These are phyloP conservation scores for Hyles lineata DNA, from an alignment of 2,888 invertebrate genomes.

Conservation along the genomic window DNA sequence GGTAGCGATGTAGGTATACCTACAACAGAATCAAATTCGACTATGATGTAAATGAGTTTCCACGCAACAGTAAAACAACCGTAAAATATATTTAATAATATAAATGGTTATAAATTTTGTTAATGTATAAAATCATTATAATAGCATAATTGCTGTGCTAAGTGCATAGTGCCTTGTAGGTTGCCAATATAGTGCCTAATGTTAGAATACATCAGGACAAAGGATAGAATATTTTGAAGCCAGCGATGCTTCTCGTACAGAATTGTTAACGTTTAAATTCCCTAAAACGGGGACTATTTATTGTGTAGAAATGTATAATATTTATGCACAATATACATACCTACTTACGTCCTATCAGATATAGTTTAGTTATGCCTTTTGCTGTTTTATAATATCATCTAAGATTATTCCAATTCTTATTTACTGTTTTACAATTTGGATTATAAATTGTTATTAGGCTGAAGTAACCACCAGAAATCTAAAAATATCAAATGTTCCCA, in stretches of 20 bases:
- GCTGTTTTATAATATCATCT: slow-evolving; percentile 8
- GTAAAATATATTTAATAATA: slow-evolving; percentile 5
- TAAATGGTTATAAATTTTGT: slow-evolving; percentile 48
- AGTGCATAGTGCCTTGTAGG: slow-evolving; percentile 86
- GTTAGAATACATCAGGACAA: slow-evolving; percentile 63
- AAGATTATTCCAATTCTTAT: slow-evolving; percentile 17
- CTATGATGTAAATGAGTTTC: slow-evolving; percentile 19
- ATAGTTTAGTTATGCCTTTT: slow-evolving; percentile 24
- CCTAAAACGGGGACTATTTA: slow-evolving; percentile 3
- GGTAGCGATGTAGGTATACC: slow-evolving; percentile 14
- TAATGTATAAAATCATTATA: slow-evolving; percentile 60
- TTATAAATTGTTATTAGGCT: slow-evolving; percentile 44
- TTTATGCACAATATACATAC: slow-evolving; percentile 31
- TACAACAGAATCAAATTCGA: slow-evolving; percentile 27
- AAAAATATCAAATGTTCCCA: slow-evolving; percentile 79
- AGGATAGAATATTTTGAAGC: slow-evolving; percentile 55
- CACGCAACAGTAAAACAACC: slow-evolving; percentile 1
- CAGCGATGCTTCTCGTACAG: slow-evolving; percentile 32
- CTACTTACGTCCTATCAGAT: slow-evolving; percentile 17
- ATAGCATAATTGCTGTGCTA: slow-evolving; percentile 82
- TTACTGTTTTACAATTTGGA: slow-evolving; percentile 22
- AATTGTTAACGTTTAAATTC: slow-evolving; percentile 29
- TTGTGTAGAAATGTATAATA: slow-evolving; percentile 24
- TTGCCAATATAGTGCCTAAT: slow-evolving; percentile 86
- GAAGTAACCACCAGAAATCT: slow-evolving; percentile 76